phyloP scores from a whole-genome alignment of 1,140 invertebrate genomes.

The Euglossa dilemma region DNA sequence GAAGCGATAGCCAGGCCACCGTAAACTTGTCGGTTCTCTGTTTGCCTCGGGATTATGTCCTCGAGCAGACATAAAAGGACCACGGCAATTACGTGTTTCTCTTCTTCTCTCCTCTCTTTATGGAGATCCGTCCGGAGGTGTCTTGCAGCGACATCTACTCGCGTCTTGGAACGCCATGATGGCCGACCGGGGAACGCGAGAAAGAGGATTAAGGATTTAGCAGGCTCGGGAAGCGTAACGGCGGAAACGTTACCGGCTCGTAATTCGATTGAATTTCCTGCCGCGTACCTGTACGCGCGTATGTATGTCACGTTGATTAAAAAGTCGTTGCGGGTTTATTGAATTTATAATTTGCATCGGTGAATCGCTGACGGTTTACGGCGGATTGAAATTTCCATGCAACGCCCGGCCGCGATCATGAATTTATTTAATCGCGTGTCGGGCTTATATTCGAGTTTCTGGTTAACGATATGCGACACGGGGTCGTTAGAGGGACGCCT shows the following conservation, averaged over 20 bases:
- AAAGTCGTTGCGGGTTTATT: neutral
- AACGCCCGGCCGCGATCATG: neutral
- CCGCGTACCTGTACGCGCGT: neutral
- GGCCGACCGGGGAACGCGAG: neutral
- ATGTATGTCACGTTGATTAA: neutral
- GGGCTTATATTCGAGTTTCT: neutral
- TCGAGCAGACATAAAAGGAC: neutral
- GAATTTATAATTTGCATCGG: neutral
- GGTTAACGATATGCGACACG: neutral
- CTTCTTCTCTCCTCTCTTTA: neutral
- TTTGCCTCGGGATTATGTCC: slow-evolving; percentile 16
- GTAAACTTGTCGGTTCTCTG: slow-evolving; percentile 22
- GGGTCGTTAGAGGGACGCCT: neutral
- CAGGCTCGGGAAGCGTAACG: neutral
- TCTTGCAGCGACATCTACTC: neutral
- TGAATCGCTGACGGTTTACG: neutral
- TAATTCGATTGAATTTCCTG: neutral
- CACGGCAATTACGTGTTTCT: too few relatives aligned
- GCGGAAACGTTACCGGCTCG: neutral
- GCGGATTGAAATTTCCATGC: neutral
- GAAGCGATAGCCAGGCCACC: neutral
- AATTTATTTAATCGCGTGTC: neutral
- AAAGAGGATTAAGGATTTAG: neutral
- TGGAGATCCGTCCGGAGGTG: neutral
- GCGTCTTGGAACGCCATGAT: neutral